Evolutionary conservation across 2,888 invertebrate species (phyloP).

Genomic region (Rotaria socialis): DNA sequence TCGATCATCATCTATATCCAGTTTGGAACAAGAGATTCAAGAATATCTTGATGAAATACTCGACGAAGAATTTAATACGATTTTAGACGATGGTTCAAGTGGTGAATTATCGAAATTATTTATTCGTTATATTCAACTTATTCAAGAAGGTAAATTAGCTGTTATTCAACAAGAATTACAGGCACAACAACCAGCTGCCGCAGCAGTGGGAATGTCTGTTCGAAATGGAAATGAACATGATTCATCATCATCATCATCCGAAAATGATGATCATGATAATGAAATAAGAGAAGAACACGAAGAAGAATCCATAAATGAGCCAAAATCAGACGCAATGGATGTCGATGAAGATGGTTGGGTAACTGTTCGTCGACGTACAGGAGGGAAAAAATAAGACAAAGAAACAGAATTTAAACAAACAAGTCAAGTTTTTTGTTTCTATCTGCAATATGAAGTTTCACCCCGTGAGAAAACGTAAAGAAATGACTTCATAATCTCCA

Average conservation of each 20-base stretch:
- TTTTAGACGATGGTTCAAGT: constrained; percentile 31
- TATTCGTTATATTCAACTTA: neutral
- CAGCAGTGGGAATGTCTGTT: neutral
- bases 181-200: neutral
- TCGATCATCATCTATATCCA: neutral
- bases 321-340: neutral
- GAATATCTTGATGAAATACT: constrained; percentile 13
- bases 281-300: neutral
- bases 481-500: too few relatives aligned
- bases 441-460: too few relatives aligned
- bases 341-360: constrained; percentile 23
- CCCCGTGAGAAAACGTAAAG: too few relatives aligned
- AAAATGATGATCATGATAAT: neutral
- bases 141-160: neutral
- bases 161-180: neutral
- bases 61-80: constrained; percentile 16
- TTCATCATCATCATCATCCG: neutral
- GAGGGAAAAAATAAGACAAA: neutral
- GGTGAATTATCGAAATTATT: neutral
- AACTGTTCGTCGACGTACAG: neutral
- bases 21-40: neutral
- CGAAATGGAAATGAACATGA: neutral
- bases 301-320: neutral
- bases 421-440: too few relatives aligned
- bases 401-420: neutral